Evolutionary conservation across 2,888 invertebrate genomes (phyloP), one percentile per base, ranked within the genome.

Genomic region (Dasypogon diadema): DNA sequence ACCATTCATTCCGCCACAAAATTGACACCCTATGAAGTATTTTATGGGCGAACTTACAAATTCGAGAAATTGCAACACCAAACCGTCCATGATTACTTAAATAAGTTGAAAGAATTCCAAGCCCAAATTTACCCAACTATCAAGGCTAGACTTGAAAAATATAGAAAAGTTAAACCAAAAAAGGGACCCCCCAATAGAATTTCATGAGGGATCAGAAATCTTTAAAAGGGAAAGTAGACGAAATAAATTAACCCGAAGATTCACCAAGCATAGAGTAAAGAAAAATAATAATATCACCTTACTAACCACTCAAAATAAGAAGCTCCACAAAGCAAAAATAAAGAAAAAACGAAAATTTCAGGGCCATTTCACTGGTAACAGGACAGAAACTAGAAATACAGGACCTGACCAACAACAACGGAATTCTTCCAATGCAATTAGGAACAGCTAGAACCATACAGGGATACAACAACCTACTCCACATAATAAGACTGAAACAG

Each of bases 341-440:
- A 60, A 37, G 12, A 63, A 37, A 18, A 63, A 63, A 42, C 60
- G 21, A 10, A 63, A 63, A 42, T 60, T 60, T 26, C 60, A 60
- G 60, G 18, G 6, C 14, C 14, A 16, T 12, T 6, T 48, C 16
- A 10, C n/a, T 48, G 48, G 12, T 48, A 14, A 5, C 4, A 12
- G 48, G 5, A 14, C 46, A 46, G 21, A 46, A 24, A 22, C n/a
- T 22, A 14, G 46, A 60, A 22, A 16, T 60, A 2, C 34, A 60
- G 16, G 34, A 60, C 18, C 34, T 60, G 18, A 60, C 34, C 8
- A 34, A 60, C 22, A 34, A 34, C 34, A 30, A 60, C 16, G 37
- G 34, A 60, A 2, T 56, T 22, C 34, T 60, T n/a, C 14, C 60
- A 30, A 2, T 60, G 34, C 2, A 18, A 60, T 37, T 60, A 16